These are phyloP conservation scores for Akabosia matsudoensis DNA, from an alignment of 1,140 invertebrate species.

Conservation along the genomic window DNA sequence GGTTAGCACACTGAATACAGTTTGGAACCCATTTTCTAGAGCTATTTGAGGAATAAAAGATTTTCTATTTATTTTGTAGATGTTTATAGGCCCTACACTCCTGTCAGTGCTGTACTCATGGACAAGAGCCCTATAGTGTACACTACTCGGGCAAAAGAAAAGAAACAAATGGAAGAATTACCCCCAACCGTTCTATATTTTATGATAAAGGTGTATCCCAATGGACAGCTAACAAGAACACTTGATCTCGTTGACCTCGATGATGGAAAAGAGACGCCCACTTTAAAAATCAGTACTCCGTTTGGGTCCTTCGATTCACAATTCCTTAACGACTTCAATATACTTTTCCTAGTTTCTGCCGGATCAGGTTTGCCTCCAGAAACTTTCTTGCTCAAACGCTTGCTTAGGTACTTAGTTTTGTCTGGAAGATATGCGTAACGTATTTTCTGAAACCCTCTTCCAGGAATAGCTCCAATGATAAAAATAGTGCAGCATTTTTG, in stretches of 20 bases:
- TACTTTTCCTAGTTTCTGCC: neutral
- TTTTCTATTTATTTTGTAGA: neutral
- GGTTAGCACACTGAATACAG: neutral
- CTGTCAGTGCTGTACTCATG: neutral
- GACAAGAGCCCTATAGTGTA: neutral
- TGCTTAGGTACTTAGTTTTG: too few species aligned
- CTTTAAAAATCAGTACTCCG: neutral
- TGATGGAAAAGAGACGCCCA: neutral
- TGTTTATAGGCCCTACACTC: neutral
- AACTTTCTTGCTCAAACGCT: too few species aligned
- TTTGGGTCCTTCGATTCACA: neutral
- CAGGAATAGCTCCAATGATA: conserved; percentile 6
- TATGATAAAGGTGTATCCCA: neutral
- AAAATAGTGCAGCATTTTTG: neutral
- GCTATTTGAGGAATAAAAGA: neutral
- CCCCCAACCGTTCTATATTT: neutral
- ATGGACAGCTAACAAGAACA: neutral
- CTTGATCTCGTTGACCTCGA: neutral
- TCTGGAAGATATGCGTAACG: too few species aligned
- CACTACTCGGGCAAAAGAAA: neutral
- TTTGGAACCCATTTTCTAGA: too few species aligned
- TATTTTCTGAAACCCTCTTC: neutral
- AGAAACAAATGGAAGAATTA: neutral
- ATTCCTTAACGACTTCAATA: neutral
- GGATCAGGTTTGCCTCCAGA: neutral